Evolutionary conservation across 2,797 vertebrate genomes (phyloP).

Genomic region (Cirrhinus molitorella): DNA sequence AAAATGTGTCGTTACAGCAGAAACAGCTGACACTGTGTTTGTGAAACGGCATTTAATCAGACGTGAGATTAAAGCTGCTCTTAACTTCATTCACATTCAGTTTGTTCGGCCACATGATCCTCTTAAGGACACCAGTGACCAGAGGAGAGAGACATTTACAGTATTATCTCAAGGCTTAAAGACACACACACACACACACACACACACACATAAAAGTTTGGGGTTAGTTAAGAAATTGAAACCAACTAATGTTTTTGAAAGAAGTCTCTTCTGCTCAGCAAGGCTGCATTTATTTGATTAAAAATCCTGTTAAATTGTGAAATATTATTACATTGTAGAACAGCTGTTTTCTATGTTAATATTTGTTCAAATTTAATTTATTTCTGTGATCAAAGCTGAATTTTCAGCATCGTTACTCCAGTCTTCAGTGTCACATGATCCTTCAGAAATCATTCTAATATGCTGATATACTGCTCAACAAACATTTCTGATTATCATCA

Average conservation of each 20-base stretch:
- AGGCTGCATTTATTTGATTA: background rate
- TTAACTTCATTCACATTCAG: background rate
- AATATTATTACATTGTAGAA: no score
- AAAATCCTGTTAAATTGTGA: background rate
- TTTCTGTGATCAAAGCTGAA: no score
- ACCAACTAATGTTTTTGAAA: background rate
- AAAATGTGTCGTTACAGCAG: conserved; percentile 6
- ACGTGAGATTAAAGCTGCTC: background rate
- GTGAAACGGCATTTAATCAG: background rate
- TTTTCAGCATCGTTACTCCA: no score
- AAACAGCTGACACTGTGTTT: background rate
- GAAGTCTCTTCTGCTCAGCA: background rate
- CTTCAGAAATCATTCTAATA: no score
- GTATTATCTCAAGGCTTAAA: no score
- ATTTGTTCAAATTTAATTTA: no score
- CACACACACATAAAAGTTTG: background rate
- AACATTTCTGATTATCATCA: no score
- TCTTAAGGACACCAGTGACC: conserved; percentile 15
- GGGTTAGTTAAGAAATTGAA: background rate
- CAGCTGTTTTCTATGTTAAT: no score
- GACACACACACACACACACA: background rate
- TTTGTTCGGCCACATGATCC: conserved; percentile 14
- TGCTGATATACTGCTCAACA: no score
- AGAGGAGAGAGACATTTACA: background rate
- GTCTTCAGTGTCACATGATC: no score